Percentiles rank a stretch among this genome's conserved stretches.
phyloP scores from a whole-genome alignment of 2,113 vertebrate genomes.

The Mormyrus lacerda region DNA sequence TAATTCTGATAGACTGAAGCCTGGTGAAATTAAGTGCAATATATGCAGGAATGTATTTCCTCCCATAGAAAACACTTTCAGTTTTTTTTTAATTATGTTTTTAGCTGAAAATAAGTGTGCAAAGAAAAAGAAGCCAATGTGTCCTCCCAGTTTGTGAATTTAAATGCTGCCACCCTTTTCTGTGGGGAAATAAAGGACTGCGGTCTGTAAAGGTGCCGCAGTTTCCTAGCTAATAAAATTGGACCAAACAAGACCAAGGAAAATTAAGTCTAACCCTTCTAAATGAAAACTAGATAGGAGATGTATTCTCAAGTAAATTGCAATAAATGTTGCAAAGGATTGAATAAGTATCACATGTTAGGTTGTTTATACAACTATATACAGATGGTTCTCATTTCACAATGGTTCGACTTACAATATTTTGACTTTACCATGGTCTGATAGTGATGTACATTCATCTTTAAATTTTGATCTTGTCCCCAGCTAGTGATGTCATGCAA shows the following conservation, averaged over 20 bases:
- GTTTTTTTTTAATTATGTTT: not conserved
- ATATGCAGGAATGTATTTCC: not conserved
- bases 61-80: not conserved
- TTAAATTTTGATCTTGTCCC: not conserved
- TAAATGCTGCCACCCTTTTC: not conserved
- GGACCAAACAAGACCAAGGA: not conserved
- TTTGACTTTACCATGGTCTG: not conserved
- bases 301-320: not conserved
- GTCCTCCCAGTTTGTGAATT: not conserved
- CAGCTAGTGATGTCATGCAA: not conserved
- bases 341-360: not conserved
- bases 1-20: not conserved
- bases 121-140: not conserved
- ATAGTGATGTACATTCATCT: not conserved
- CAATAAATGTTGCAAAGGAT: not conserved
- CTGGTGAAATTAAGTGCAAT: not conserved
- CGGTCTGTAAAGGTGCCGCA: not conserved
- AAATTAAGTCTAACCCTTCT: not conserved
- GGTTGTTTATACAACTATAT: not conserved
- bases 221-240: not conserved
- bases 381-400: not conserved
- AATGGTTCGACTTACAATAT: not conserved
- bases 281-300: not conserved
- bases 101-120: not conserved
- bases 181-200: not conserved